A percentile compares a stretch with the other conserved stretches of the same genome.
phyloP scores from a whole-genome alignment of 2,113 vertebrate genomes.

The Serilophus lunatus region DNA sequence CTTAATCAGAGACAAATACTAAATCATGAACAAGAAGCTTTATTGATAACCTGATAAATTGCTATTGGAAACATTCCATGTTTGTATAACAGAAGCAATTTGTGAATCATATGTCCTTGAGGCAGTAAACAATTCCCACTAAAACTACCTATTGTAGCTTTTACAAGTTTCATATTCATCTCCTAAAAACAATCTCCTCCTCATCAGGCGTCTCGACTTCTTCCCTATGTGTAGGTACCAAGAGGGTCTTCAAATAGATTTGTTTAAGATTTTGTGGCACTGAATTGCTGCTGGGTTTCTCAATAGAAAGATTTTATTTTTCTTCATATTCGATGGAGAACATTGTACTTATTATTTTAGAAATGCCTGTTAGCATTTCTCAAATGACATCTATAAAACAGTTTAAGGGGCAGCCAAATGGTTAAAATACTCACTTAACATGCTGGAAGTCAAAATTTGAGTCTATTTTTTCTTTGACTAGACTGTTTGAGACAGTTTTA shows the following conservation, averaged over 20 bases:
- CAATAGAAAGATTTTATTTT: background rate
- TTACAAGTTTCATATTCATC: background rate
- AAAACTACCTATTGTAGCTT: background rate
- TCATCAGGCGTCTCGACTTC: background rate
- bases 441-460: background rate
- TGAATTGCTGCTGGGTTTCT: background rate
- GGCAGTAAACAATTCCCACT: background rate
- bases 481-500: background rate
- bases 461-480: background rate
- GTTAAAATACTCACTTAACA: background rate
- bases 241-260: background rate
- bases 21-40: background rate
- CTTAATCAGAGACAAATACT: background rate
- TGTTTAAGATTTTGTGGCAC: background rate
- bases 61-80: background rate
- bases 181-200: background rate
- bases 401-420: background rate
- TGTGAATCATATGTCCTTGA: background rate
- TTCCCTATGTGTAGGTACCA: background rate
- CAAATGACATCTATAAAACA: background rate
- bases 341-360: background rate
- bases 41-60: background rate
- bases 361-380: background rate
- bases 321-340: background rate
- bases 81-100: background rate